Evolutionary conservation across 2,113 vertebrate species (phyloP), one percentile per base, ranked within the genome.

Genomic region (Saguinus midas): DNA sequence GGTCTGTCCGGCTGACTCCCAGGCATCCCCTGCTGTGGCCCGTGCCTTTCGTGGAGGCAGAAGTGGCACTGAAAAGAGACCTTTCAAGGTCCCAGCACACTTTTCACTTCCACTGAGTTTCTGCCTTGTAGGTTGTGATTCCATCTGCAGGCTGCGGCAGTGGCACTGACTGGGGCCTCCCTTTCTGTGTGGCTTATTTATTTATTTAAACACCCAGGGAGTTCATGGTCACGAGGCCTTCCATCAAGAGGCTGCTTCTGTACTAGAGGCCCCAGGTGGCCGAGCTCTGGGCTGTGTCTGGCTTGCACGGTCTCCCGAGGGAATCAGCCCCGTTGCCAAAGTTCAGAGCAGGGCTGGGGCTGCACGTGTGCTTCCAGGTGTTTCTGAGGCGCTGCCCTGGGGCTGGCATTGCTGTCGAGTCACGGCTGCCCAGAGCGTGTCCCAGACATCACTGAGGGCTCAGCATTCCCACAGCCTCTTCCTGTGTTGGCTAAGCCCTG

Each of bases 121-220:
- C 45, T 68, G 90, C 72, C 52, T 18, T 37, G 21, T 55, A 29
- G 72, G 81, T n/a, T 5, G 2, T 0, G 20, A 1, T 21, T 16
- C 8, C 37, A 9, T 52, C 16, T 25, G 6, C 12, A 32, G 52
- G 16, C 12, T 12, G 4, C 6, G 25, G 23, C 13, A 0, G 16
- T 8, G 12, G n/a, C n/a, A 0, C 64, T 0, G 0, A 10, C 25
- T 5, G 11, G 55, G 20, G 79, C 55, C 61, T 40, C 75, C 0
- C 45, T 20, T 43, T 14, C 55, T 40, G 8, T 7, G 2, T 20
- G 25, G 76, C 10, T 4, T 87, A 84, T 94, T 97, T 97, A 97
- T 95, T 97, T 96, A 95, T 94, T 95, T 87, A 90, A 88, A 48
- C 52, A 8, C 64, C 25, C 12, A 43, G 78, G 58, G n/a, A 35